Base-by-base conservation (phyloP, 2,888 invertebrate species). In the Eudemis profundana region DNA sequence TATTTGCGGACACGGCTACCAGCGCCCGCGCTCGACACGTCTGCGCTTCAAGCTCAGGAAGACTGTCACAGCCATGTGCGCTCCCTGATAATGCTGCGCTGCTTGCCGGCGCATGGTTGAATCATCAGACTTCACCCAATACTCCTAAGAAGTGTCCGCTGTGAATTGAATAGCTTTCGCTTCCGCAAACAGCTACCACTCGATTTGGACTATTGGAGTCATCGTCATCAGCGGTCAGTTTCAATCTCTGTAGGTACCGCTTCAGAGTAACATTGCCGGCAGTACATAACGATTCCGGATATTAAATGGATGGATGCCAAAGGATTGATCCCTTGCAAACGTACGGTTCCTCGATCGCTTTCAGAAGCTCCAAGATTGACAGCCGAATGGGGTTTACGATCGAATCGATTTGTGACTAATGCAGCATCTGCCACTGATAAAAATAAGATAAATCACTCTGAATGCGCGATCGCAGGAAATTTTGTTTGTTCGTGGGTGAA, bases 1-100 rank as follows among this genome's bases (percentile, higher is more conserved):
- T 57, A 49, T 51, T 40, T 46, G 40, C 74, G 72, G 66, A 70
- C 68, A 68, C 74, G 69, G 77, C n/a, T 62, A 66, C 68, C 49
- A n/a, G 69, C 69, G 64, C 69, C 70, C 66, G 65, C 57, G 64
- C 44, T 8, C 12, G 33, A 8, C 66, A 68, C 70, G 71, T 74
- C 72, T 69, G 69, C 68, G 27, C 4, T 27, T 27, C 27, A 33
- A 33, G 33, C 8, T 33, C 10, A 66, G 57, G 66, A 49, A 17
- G 21, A 33, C 21, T 36, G 53, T 21, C 23, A 15, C 53, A 40
- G 14, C 19, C 14, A 36, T 21, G 23, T 17, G 8, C 14, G 36
- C 23, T 15, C 14, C 40, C 38, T 36, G 33, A 33, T 27, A 7
- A 27, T 27, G 27, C 27, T 27, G n/a, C n/a, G n/a, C n/a, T n/a